Evolutionary conservation across 2,888 invertebrate genomes (phyloP), one percentile per base, ranked within the genome.

Genomic region (Busseola fusca): DNA sequence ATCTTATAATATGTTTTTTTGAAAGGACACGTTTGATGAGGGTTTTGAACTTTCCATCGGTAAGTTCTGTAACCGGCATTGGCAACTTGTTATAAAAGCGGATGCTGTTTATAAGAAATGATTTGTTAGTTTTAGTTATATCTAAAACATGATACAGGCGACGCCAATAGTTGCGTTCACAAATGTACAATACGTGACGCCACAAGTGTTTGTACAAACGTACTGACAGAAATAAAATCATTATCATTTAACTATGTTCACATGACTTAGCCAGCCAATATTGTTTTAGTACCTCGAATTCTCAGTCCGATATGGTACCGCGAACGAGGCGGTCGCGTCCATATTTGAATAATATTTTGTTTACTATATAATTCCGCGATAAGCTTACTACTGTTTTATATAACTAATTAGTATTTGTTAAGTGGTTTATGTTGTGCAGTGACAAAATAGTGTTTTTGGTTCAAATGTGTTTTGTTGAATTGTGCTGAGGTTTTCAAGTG

Each of bases 231-330:
- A n/a, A 4, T 50, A n/a, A n/a, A 50, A n/a, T 12, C 10, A 50
- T 50, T 48, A 48, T 48, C 48, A n/a, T 48, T 50, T 10, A n/a
- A 50, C 48, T 48, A 21, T 21, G 10, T 34, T 34, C 40, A 40
- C 40, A 48, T 48, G 48, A 48, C 4, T 10, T 50, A n/a, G 48
- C 12, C 16, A 25, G 7, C 21, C 25, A 76, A 69, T 48, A 54
- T 62, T 62, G 57, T 66, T 59, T n/a, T 9, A 18, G 37, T 25
- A 14, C n/a, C 34, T 3, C 34, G 3, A 34, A 34, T 34, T 7
- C n/a, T 4, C 52, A 76, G 76, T 76, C 0, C n/a, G 80, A 42
- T 80, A 67, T 18, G 18, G 25, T 3, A 12, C 18, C 27, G 42
- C 42, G 27, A 0, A 3, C 54, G 27, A 5, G 14, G 18, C 58